Evolutionary conservation across 2,113 vertebrate species (phyloP).

Genomic region (Misgurnus anguillicaudatus): DNA sequence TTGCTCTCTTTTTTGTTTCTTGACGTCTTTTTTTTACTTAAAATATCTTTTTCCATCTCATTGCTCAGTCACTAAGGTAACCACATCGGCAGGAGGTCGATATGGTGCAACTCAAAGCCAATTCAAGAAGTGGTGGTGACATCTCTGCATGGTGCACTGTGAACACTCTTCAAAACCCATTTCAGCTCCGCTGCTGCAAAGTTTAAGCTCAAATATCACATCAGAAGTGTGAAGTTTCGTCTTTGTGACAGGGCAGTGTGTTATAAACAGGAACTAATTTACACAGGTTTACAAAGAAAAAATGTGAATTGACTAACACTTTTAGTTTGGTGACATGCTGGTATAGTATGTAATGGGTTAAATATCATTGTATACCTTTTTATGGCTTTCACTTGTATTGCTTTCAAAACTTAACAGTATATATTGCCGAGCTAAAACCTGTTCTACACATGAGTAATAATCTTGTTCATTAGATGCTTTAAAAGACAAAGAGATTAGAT

Average conservation of each 20-base stretch:
- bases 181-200: slow-evolving; percentile 34
- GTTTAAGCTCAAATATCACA: slow-evolving; percentile 39
- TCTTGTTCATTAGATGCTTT: slow-evolving; percentile 23
- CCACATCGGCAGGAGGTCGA: slow-evolving; percentile 57
- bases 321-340: not conserved
- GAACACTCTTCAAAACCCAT: slow-evolving; percentile 43
- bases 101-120: slow-evolving; percentile 67
- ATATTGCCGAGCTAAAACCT: not conserved
- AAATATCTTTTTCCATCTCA: slow-evolving; percentile 37
- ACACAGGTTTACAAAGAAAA: not conserved
- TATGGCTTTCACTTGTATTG: not conserved
- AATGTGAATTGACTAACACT: not conserved
- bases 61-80: slow-evolving; percentile 49
- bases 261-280: slow-evolving; percentile 25
- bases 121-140: slow-evolving; percentile 48
- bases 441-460: not conserved
- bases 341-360: not conserved
- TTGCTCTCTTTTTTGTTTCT: slow-evolving; percentile 32
- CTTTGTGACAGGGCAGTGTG: not conserved
- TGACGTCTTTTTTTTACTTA: slow-evolving; percentile 25
- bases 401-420: not conserved
- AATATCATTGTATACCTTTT: not conserved
- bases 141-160: slow-evolving; percentile 24
- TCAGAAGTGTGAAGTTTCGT: slow-evolving; percentile 16
- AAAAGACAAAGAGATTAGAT: slow-evolving; percentile 49